phyloP scores from a whole-genome alignment of 2,797 vertebrate species.

The Anolis apletophallus region DNA sequence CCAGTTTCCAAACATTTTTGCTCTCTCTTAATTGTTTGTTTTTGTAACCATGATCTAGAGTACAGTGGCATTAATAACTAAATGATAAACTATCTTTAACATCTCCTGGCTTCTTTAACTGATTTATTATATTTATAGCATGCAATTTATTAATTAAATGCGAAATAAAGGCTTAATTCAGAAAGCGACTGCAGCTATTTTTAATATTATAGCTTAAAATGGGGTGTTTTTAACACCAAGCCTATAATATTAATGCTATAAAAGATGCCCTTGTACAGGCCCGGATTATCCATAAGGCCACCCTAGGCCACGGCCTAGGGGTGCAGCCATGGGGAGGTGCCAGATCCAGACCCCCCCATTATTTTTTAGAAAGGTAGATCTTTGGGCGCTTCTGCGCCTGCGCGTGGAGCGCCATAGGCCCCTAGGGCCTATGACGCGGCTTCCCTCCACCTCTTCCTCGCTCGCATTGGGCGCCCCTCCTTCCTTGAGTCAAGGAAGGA shows the following conservation, averaged over 20 bases:
- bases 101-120: constrained; percentile 56
- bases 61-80: constrained; percentile 34
- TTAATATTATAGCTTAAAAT: background rate
- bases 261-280: background rate
- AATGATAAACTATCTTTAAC: constrained; percentile 18
- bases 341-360: too few relatives aligned
- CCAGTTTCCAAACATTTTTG: constrained; percentile 34
- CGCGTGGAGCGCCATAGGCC: too few relatives aligned
- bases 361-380: too few relatives aligned
- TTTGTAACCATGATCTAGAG: constrained; percentile 20
- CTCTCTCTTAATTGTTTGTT: constrained; percentile 35
- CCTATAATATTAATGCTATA: background rate
- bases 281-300: too few relatives aligned
- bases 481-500: too few relatives aligned
- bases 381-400: too few relatives aligned
- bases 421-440: too few relatives aligned
- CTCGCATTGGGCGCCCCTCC: too few relatives aligned
- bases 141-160: constrained; percentile 65
- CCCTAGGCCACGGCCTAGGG: too few relatives aligned
- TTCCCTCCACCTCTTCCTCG: too few relatives aligned
- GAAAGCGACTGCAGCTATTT: background rate
- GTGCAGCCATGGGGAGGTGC: too few relatives aligned
- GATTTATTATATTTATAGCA: constrained; percentile 54
- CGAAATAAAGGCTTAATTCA: constrained; percentile 57
- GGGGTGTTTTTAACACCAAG: background rate